Evolutionary conservation across 2,113 vertebrate genomes (phyloP).

Genomic region (Ictidomys tridecemlineatus): DNA sequence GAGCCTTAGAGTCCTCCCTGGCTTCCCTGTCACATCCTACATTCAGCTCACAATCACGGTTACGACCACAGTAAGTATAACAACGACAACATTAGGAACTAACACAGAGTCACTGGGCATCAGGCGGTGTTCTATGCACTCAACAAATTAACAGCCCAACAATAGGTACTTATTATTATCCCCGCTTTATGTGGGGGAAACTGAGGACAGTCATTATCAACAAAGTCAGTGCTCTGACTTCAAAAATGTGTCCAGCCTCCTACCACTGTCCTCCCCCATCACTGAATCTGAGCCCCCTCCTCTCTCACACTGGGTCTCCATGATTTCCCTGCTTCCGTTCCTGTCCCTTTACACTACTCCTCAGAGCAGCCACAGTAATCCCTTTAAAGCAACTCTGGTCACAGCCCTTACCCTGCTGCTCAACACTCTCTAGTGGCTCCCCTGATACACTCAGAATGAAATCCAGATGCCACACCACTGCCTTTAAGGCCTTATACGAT

Average conservation of each 20-base stretch:
- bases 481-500: background rate
- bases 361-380: background rate
- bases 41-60: background rate
- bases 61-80: too few species aligned
- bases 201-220: background rate
- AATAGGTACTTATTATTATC: too few species aligned
- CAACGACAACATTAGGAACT: background rate
- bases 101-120: background rate
- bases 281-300: background rate
- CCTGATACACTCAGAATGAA: background rate
- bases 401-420: background rate
- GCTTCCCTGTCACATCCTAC: background rate
- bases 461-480: background rate
- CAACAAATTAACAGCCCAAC: background rate
- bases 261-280: background rate
- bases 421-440: background rate
- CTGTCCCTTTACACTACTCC: background rate
- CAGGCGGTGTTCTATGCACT: background rate
- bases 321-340: background rate
- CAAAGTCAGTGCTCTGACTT: background rate
- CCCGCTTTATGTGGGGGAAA: background rate
- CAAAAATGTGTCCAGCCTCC: background rate
- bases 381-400: background rate
- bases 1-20: background rate
- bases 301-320: background rate